Evolutionary conservation across 2,888 invertebrate species (phyloP), one percentile per base, ranked within the genome.

Genomic region (Brenthis ino): DNA sequence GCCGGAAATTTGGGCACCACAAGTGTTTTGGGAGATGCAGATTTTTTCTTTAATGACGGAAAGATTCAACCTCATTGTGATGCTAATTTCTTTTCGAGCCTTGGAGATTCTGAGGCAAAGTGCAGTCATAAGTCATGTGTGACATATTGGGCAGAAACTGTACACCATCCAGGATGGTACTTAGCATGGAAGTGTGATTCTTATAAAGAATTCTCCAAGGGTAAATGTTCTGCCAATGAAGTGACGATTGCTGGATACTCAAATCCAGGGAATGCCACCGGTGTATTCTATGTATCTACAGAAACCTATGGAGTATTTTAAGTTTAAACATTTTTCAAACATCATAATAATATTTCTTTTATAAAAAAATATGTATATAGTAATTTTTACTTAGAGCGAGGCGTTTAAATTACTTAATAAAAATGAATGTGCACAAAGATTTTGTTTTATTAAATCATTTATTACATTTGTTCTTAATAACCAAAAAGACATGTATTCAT

Each of bases 31-130:
- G 95, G 93, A 33, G 94, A 94, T 70, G 87, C 88, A 0, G 95
- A 95, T 76, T 94, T 95, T 82, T 92, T 94, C 12, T 94, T 95
- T 73, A 93, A 93, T 11, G 87, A 89, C 11, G 95, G 95, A 0
- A 82, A 80, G 53, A 86, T 89, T 12, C 95, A 95, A 76, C 94
- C 94, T 0, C 87, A 93, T 48, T 94, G 94, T 69, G 85, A 82
- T 57, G 83, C 81, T 53, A 85, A 88, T 4, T 64, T 85, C 0
- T 77, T 91, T 14, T 87, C 89, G 1, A 89, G 85, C 0, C 81
- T 86, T 20, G 87, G 88, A 0, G 89, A 87, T 68, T 88, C 88
- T 0, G 88, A 87, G 24, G 89, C 89, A 0, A 90, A 86, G 50
- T 93, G 92, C 65, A 93, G 91, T 51, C 92, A 93, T 50, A 91